Percentiles rank a stretch among this genome's conserved stretches.
phyloP scores from a whole-genome alignment of 1,140 invertebrate genomes.

The Drosophila malerkotliana region DNA sequence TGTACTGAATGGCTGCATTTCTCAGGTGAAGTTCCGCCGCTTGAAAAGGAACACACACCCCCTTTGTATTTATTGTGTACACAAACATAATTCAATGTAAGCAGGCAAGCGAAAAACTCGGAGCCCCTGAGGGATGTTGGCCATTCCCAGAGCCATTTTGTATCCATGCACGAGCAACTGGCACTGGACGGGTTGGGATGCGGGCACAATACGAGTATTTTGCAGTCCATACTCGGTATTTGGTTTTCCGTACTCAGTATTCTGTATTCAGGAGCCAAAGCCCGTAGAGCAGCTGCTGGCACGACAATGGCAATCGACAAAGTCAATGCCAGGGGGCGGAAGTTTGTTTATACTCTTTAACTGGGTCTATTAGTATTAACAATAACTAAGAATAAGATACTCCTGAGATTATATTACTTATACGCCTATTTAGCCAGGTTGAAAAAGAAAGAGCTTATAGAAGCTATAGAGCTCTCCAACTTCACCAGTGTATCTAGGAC shows the following conservation, averaged over 20 bases:
- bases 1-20: slow-evolving; percentile 12
- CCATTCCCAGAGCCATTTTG: slow-evolving; percentile 40
- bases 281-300: slow-evolving; percentile 28
- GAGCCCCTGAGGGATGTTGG: slow-evolving; percentile 32
- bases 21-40: slow-evolving; percentile 18
- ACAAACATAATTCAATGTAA: slow-evolving; percentile 70
- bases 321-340: slow-evolving; percentile 52
- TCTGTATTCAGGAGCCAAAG: slow-evolving; percentile 11
- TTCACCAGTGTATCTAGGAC: slow-evolving; percentile 4
- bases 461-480: too few relatives aligned
- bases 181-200: slow-evolving; percentile 3
- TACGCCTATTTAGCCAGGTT: too few relatives aligned
- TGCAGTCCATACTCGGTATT: slow-evolving; percentile 3
- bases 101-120: slow-evolving; percentile 49
- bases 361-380: not conserved
- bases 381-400: not conserved
- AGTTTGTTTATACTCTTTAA: slow-evolving; percentile 14
- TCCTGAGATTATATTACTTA: too few relatives aligned
- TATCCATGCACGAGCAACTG: slow-evolving; percentile 56
- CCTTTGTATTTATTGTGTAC: slow-evolving; percentile 51
- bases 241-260: not conserved
- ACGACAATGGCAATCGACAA: slow-evolving; percentile 60
- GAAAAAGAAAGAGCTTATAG: too few relatives aligned
- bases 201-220: slow-evolving; percentile 3
- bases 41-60: slow-evolving; percentile 44